Evolutionary conservation across 2,113 vertebrate species (phyloP), one percentile per base, ranked within the genome.

Genomic region (Xenotilapia caudafasciata): DNA sequence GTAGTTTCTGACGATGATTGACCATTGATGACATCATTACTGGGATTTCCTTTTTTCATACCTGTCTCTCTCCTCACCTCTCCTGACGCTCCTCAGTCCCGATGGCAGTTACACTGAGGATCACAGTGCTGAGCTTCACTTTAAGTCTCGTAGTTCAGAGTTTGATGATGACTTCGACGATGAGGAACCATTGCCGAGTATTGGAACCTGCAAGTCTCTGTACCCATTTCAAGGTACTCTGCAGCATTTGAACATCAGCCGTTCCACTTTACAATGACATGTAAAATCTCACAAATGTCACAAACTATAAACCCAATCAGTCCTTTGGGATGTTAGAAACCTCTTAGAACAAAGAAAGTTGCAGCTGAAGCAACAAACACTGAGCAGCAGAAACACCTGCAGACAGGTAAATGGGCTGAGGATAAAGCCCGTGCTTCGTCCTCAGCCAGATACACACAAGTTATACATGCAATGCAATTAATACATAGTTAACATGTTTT

Each of bases 21-120:
- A 54, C 42, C 15, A 10, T 45, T 26, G 45, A 12, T 42, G 21
- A 31, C 9, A 14, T 40, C n/a, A 7, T 38, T 54, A 5, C 79
- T 55, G 31, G 4, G 35, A 35, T 56, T 55, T 38, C 40, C 21
- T 15, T 73, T 73, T 45, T 73, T 75, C 70, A 75, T 49, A 31
- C 17, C 23, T 77, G 15, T 49, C 26, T 33, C 73, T 54, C 15
- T 35, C 4, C 12, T 31, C 49, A 26, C 54, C 49, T 70, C 12
- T n/a, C n/a, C 42, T 19, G 14, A 54, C n/a, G 77, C 10, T 88
- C 49, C 33, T 58, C 97, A 99, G 98, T 96, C 98, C 98, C 5
- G 98, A 99, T 94, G 98, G 98, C 95, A 99, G 98, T 96, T 99
- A 99, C 96, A 99, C 98, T 6, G 98, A 99, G 88, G 98, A 99